Evolutionary conservation across 2,888 invertebrate species (phyloP).

Genomic region (Drosophila percnosoma): DNA sequence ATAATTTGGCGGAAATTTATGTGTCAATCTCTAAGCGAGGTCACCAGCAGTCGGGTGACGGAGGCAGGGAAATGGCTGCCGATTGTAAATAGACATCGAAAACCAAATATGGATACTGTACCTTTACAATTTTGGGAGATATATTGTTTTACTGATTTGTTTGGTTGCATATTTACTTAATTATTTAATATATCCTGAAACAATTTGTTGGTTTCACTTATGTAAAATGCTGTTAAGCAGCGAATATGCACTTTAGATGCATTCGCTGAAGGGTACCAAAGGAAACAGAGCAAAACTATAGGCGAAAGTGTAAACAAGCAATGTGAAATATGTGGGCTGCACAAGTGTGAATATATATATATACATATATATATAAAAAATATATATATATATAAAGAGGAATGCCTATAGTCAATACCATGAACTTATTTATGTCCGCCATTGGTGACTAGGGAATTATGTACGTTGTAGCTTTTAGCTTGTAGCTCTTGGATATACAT

Average conservation of each 20-base stretch:
- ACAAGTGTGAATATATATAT: background rate
- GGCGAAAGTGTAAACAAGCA: background rate
- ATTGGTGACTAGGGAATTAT: conserved; percentile 12
- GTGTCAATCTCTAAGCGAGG: background rate
- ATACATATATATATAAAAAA: background rate
- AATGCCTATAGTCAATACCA: background rate
- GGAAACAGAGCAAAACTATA: conserved; percentile 11
- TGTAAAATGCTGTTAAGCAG: background rate
- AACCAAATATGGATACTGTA: background rate
- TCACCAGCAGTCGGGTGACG: background rate
- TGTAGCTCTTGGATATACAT: conserved; percentile 13
- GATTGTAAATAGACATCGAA: background rate
- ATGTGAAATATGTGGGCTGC: background rate
- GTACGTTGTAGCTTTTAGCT: conserved; percentile 11
- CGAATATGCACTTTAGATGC: conserved; percentile 1
- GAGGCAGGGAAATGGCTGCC: background rate
- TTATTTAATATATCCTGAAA: background rate
- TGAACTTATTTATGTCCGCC: conserved; percentile 15
- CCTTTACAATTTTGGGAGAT: background rate
- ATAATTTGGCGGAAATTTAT: background rate
- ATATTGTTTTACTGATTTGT: background rate
- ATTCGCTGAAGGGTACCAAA: conserved; percentile 9
- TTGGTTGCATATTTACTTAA: background rate
- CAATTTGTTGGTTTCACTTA: background rate
- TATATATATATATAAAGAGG: background rate